Evolutionary conservation across 2,113 vertebrate species (phyloP).

Genomic region (Gracilinanus agilis): DNA sequence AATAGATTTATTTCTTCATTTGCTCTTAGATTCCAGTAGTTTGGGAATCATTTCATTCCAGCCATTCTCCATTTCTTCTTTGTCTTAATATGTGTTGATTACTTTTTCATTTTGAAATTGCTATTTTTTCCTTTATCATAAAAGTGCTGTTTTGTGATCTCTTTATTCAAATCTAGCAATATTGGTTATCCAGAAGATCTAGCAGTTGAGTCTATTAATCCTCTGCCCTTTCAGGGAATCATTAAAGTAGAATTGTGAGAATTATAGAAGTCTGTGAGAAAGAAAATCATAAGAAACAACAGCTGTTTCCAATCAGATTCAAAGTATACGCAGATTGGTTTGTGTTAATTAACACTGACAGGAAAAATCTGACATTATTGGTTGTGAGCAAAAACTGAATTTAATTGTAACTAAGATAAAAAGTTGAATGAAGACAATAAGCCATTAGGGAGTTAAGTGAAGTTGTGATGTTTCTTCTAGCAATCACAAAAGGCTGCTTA

Average conservation of each 20-base stretch:
- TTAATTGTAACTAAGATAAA: slow-evolving; percentile 8
- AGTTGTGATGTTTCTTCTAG: slow-evolving; percentile 44
- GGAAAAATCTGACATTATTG: slow-evolving; percentile 45
- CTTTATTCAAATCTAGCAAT: slow-evolving; percentile 46
- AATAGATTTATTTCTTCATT: not conserved
- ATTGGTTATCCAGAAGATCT: slow-evolving; percentile 4
- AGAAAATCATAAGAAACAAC: slow-evolving; percentile 51
- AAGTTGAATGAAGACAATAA: slow-evolving; percentile 40
- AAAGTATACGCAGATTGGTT: slow-evolving; percentile 60
- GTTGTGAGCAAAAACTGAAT: slow-evolving; percentile 54
- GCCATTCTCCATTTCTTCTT: not conserved
- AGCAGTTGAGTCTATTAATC: slow-evolving; percentile 33
- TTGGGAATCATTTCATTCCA: slow-evolving; percentile 3
- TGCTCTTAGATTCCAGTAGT: slow-evolving; percentile 20
- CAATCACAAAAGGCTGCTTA: not conserved
- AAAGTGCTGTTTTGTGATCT: slow-evolving; percentile 15
- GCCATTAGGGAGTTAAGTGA: slow-evolving; percentile 44
- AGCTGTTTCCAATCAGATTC: slow-evolving; percentile 59
- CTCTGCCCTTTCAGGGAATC: slow-evolving; percentile 20
- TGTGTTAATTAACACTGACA: slow-evolving; percentile 62
- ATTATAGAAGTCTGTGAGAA: not conserved
- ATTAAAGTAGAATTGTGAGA: slow-evolving; percentile 51
- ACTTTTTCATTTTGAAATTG: slow-evolving; percentile 15
- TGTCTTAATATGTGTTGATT: slow-evolving; percentile 4
- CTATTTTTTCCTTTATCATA: slow-evolving; percentile 39